Evolutionary conservation across 1,140 invertebrate genomes (phyloP).

Genomic region (Bradysia coprophila): DNA sequence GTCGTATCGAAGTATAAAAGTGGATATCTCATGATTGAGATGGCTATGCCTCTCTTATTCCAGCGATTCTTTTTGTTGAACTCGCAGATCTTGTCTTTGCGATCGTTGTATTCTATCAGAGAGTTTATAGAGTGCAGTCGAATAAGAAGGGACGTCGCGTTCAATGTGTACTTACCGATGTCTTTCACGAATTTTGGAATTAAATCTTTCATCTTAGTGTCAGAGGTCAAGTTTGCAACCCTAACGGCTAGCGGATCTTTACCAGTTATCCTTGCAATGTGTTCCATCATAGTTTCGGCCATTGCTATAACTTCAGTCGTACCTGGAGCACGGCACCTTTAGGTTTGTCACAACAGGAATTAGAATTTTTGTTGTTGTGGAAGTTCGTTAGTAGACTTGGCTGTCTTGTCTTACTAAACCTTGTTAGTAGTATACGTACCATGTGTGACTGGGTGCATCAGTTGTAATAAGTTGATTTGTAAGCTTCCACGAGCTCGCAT

Average conservation of each 20-base stretch:
- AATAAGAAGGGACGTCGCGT: background rate
- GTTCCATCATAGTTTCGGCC: conserved; percentile 65
- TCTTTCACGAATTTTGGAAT: conserved; percentile 12
- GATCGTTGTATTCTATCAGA: conserved; percentile 26
- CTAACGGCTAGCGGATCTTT: conserved; percentile 48
- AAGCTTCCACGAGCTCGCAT: conserved; percentile 40
- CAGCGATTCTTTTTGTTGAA: conserved; percentile 25
- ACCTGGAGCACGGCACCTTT: conserved; percentile 39
- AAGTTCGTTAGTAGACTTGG: no score
- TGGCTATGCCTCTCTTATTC: conserved; percentile 31
- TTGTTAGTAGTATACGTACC: conserved; percentile 32
- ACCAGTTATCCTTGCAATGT: conserved; percentile 46
- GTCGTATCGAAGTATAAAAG: conserved; percentile 27
- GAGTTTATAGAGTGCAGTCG: background rate
- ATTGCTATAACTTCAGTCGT: conserved; percentile 40
- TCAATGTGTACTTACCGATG: conserved; percentile 3
- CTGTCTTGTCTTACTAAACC: no score
- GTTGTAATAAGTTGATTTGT: conserved; percentile 17
- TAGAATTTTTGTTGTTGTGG: conserved; percentile 29
- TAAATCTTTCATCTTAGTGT: conserved; percentile 22
- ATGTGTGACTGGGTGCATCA: conserved; percentile 30
- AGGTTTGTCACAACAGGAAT: conserved; percentile 46
- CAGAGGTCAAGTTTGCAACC: conserved; percentile 34
- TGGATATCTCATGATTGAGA: conserved; percentile 36
- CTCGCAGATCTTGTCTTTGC: conserved; percentile 27